Percentiles rank a stretch among this genome's conserved stretches.
These are phyloP conservation scores for Poeciliopsis gracilis DNA, from an alignment of 2,797 vertebrate genomes.

Conservation along the genomic window DNA sequence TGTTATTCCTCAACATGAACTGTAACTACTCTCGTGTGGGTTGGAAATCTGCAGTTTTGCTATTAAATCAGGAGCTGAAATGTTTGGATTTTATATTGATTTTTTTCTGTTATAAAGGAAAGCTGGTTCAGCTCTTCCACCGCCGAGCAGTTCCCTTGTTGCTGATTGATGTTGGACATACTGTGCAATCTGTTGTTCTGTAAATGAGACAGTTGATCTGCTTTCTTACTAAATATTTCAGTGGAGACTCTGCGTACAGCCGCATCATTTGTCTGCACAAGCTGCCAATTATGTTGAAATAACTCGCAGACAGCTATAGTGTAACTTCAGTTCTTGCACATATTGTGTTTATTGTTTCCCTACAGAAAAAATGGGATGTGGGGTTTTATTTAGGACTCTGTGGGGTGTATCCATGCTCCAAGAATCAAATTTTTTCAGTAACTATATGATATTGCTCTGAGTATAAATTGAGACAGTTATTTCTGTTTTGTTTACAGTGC, in stretches of 20 bases:
- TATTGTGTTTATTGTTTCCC: conserved; percentile 44
- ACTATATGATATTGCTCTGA: neutral
- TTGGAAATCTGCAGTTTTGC: conserved; percentile 9
- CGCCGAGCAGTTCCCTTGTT: conserved; percentile 30
- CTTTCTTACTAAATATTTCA: conserved; percentile 31
- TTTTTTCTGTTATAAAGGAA: conserved; percentile 12
- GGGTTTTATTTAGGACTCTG: conserved; percentile 28
- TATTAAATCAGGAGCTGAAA: conserved; percentile 16
- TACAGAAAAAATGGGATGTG: conserved; percentile 11
- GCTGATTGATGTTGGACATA: conserved; percentile 61
- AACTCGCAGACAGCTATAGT: conserved; percentile 24
- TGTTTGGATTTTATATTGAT: conserved; percentile 23
- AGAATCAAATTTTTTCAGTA: neutral
- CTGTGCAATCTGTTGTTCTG: conserved; percentile 59
- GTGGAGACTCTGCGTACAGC: conserved; percentile 21
- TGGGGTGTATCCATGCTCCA: conserved; percentile 41
- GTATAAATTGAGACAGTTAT: neutral
- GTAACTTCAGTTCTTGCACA: conserved; percentile 23
- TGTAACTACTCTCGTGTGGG: conserved; percentile 8
- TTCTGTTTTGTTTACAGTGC: neutral
- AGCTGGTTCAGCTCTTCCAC: conserved; percentile 1
- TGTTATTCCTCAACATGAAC: neutral
- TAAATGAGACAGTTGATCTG: conserved; percentile 48
- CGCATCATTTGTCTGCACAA: conserved; percentile 30
- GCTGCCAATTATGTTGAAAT: conserved; percentile 26